phyloP scores from a whole-genome alignment of 2,113 vertebrate species.

The Apteryx owenii region DNA sequence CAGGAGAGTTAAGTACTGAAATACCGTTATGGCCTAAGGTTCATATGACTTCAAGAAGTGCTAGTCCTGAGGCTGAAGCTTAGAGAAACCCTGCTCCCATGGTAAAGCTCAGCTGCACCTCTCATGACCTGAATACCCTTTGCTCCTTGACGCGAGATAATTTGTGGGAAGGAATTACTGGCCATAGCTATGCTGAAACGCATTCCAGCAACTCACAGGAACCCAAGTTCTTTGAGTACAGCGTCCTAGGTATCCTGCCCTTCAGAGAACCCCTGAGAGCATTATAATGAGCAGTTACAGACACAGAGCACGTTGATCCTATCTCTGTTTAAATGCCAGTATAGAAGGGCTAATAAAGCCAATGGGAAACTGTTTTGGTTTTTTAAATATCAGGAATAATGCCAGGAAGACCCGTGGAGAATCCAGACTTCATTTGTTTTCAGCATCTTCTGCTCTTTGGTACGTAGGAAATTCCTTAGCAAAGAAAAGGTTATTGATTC shows the following conservation, averaged over 20 bases:
- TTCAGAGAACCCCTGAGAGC: background rate
- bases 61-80: background rate
- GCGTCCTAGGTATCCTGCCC: background rate
- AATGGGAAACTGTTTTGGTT: background rate
- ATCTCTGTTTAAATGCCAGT: slow-evolving; percentile 40
- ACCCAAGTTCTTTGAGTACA: background rate
- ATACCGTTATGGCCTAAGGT: background rate
- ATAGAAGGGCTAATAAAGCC: slow-evolving; percentile 35
- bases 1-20: background rate
- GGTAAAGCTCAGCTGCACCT: background rate
- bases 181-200: accelerated
- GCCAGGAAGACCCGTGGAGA: slow-evolving; percentile 16
- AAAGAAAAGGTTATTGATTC: slow-evolving; percentile 46
- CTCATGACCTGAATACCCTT: background rate
- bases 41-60: background rate
- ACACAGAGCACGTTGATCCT: background rate
- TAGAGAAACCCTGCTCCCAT: background rate
- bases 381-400: slow-evolving; percentile 53
- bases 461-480: background rate
- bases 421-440: slow-evolving; percentile 39
- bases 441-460: background rate
- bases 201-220: background rate
- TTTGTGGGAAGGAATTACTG: accelerated
- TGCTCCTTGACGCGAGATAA: accelerated
- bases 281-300: background rate